phyloP scores from a whole-genome alignment of 2,888 invertebrate species.

The Phyllotreta cruciferae region DNA sequence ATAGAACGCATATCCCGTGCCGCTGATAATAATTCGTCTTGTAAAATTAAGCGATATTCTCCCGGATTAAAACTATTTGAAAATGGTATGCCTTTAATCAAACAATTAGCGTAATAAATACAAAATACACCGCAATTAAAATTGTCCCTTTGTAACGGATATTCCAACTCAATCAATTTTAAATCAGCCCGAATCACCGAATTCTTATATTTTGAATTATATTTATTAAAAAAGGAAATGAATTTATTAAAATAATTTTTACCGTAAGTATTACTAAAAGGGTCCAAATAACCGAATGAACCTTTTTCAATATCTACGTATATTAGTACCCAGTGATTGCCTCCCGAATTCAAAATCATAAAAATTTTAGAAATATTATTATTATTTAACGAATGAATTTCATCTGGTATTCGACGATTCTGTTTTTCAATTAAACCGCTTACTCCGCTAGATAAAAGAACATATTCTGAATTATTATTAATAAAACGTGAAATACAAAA shows the following conservation, averaged over 20 bases:
- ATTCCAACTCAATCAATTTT: background rate
- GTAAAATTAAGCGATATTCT: too few relatives aligned
- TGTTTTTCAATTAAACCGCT: too few relatives aligned
- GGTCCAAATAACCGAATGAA: constrained; percentile 13
- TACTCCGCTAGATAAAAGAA: too few relatives aligned
- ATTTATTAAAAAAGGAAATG: too few relatives aligned
- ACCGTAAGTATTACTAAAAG: constrained; percentile 9
- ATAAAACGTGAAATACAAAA: too few relatives aligned
- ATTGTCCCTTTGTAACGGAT: constrained; percentile 11
- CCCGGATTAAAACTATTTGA: constrained; percentile 4
- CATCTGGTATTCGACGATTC: too few relatives aligned
- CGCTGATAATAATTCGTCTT: too few relatives aligned
- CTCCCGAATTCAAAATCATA: constrained; percentile 11
- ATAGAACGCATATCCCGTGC: too few relatives aligned
- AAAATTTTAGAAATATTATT: constrained; percentile 4
- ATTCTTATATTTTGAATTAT: too few relatives aligned
- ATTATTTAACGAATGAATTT: too few relatives aligned
- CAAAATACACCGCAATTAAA: constrained; percentile 21
- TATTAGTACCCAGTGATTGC: constrained; percentile 13
- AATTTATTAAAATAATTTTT: constrained; percentile 3
- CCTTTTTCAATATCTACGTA: constrained; percentile 13
- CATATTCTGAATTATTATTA: too few relatives aligned
- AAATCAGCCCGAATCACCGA: background rate
- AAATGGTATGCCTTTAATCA: constrained; percentile 6
- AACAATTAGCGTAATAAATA: constrained; percentile 16